Evolutionary conservation across 2,888 invertebrate species (phyloP).

Genomic region (Cenopis cana): DNA sequence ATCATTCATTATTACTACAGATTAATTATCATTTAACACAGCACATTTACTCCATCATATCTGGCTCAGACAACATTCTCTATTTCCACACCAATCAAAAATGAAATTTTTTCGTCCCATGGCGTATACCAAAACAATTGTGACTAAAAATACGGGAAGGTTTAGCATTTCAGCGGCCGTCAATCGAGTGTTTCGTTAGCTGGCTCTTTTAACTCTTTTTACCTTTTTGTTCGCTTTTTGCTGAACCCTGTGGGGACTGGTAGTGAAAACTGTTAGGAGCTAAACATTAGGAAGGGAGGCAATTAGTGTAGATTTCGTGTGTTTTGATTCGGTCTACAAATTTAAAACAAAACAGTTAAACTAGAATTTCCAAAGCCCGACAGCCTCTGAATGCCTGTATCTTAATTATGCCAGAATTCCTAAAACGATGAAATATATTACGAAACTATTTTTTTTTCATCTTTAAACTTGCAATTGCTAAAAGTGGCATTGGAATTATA

Average conservation of each 20-base stretch:
- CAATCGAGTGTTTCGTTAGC: conserved; percentile 33
- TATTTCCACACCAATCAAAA: background rate
- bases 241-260: background rate
- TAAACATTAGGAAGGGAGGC: background rate
- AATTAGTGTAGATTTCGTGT: too few relatives aligned
- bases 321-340: too few relatives aligned
- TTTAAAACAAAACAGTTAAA: too few relatives aligned
- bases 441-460: too few relatives aligned
- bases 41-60: background rate
- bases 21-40: conserved; percentile 1
- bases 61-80: background rate
- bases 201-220: conserved; percentile 12
- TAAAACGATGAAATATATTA: background rate
- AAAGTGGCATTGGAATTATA: too few relatives aligned
- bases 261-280: background rate
- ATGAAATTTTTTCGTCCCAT: background rate
- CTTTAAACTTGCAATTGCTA: too few relatives aligned
- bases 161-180: conserved; percentile 30
- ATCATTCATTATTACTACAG: background rate
- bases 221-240: conserved; percentile 1
- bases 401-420: too few relatives aligned
- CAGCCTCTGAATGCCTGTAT: too few relatives aligned
- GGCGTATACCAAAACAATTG: conserved; percentile 21
- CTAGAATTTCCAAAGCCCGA: too few relatives aligned
- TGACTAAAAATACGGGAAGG: conserved; percentile 27